Evolutionary conservation across 2,888 invertebrate species (phyloP), one percentile per base, ranked within the genome.

Genomic region (Chrysomela aeneicollis): DNA sequence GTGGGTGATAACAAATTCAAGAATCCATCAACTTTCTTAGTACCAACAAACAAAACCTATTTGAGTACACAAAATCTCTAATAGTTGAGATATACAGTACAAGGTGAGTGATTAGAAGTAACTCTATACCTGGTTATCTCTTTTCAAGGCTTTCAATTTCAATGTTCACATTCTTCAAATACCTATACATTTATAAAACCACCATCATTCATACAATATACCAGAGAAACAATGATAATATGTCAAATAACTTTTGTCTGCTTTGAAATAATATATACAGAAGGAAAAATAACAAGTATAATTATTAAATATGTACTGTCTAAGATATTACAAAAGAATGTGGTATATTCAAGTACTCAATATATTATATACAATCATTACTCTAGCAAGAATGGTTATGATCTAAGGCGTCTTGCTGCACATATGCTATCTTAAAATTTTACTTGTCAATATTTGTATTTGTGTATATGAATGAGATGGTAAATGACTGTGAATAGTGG

Each of bases 321-420:
- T 75, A 74, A 72, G 72, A 76, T 74, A 74, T 70, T 70, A 73
- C 68, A 72, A 73, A 73, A 72, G 55, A 73, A 65, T 66, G 66
- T 76, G 74, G 70, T 73, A 69, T 73, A 72, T 64, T 69, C 70
- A 66, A 68, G 51, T 66, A 73, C 2, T 42, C 42, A 42, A 42
- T 42, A 42, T 42, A 15, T 68, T 75, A 75, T 76, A 71, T 77
- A 78, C 75, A 78, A 76, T 59, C 58, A 30, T 49, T 59, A 75
- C 74, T 77, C 78, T 77, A 75, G 78, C 76, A 78, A 79, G 77
- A 77, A 76, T 71, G 73, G 69, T 72, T 76, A 73, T 70, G 70
- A 71, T 76, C 78, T 77, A 78, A 78, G 78, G 78, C 78, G 76
- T 77, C 77, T 74, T 73, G 73, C 76, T 71, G 73, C 68, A 63